Base-by-base conservation (phyloP, 2,888 invertebrate species). In the Bombyx huttoni region DNA sequence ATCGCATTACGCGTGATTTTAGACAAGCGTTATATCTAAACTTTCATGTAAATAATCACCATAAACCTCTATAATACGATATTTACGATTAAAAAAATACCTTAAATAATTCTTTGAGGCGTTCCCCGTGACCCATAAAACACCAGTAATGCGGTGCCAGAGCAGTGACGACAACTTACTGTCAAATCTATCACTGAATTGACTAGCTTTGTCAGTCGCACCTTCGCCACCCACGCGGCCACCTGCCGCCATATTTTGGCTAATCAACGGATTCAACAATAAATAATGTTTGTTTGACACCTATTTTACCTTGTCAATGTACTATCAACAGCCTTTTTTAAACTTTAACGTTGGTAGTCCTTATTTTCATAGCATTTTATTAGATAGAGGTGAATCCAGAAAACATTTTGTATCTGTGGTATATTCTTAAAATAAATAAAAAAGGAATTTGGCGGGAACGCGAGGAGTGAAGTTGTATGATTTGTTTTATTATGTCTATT, bases 91-190 rank as follows among this genome's bases (percentile, higher is more conserved):
- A 8, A 40, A 40, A 40, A 40, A 40, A 40, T 58, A 84, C 86
- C 84, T 87, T 81, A 13, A 86, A 61, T 35, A 85, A 66, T 57
- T 84, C 85, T 60, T 86, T 82, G 13, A 86, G 67, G 59, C 84
- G 83, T 52, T 82, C 81, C 56, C 85, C 80, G 63, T 83, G 84
- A 65, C 76, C 80, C 81, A 85, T 85, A 63, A 61, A 5, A 40
- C 48, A 40, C 8, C 14, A 13, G 49, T 45, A 48, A 51, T 34
- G 35, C 8, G 8, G 51, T 49, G 40, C 47, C 35, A 40, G 46
- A 24, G 8, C 40, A 40, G 9, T 40, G 7, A 10, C 40, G 40
- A 40, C 12, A 8, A 40, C 2, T 7, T 40, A 40, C 40, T 40
- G 40, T 40, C 12, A 75, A 79, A 78, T 68, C 72, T 67, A 70